Evolutionary conservation across 2,888 invertebrate species (phyloP), one percentile per base, ranked within the genome.

Genomic region (Epirrhoe alternata): DNA sequence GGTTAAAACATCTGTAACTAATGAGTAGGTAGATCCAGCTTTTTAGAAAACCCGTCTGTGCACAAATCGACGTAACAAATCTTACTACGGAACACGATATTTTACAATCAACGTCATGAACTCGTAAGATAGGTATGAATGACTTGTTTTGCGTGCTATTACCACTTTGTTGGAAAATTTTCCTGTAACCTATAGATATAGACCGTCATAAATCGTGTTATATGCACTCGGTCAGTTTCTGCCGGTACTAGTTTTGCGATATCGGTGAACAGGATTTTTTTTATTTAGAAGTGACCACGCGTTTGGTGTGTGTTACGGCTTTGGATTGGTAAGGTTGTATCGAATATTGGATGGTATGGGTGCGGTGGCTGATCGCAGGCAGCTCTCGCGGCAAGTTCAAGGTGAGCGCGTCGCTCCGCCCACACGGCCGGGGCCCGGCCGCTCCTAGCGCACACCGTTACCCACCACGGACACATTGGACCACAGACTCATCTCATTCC

Each of bases 371-470:
- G 79, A 71, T 67, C 71, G 71, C 57, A 78, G 82, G 78, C 84
- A 78, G 81, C 86, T 86, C 88, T 86, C 88, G 86, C 87, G 88
- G 91, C 92, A 93, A 92, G 92, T 93, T 93, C 92, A 93, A 93
- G 92, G 92, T 91, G 89, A 93, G 86, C 90, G 84, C 89, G 87
- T 90, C 89, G 88, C 88, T 86, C 90, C 92, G 88, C 92, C 92
- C 89, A 92, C 92, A 83, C 90, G 51, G 8, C 30, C 16, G 83
- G 81, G 62, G 16, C 61, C 31, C 50, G 30, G 64, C 68, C 74
- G 74, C 74, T 69, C 71, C 73, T 69, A 66, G 78, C 84, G 77
- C 85, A 85, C 86, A 84, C 92, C 90, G 91, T 91, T 91, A 91
- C 87, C 82, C 82, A 81, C 82, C 79, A 83, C 84, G 81, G 81